Percentiles rank a stretch among this genome's conserved stretches.
Conservation (phyloP, 2,797 vertebrate genomes). For the Gymnothorax reevesii region DNA sequence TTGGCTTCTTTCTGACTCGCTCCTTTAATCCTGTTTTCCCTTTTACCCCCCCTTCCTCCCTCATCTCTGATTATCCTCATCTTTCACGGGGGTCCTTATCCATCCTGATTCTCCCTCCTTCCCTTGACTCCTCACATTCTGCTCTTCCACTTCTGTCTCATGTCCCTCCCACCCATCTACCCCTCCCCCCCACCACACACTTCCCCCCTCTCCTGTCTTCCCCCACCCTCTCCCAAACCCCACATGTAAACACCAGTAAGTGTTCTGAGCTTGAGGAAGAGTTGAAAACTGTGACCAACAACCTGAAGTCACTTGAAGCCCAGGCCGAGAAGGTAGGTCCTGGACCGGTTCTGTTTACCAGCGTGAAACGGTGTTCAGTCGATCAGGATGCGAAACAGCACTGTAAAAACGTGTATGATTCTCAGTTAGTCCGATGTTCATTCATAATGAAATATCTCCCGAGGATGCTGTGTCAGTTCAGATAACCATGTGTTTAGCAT, state of each 20-base stretch:
- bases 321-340: constrained; percentile 99
- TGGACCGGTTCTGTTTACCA: constrained; percentile 3
- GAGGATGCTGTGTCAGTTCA: not conserved
- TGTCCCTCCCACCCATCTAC: not conserved
- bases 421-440: not conserved
- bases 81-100: constrained; percentile 57
- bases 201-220: constrained; percentile 64
- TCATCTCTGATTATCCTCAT: constrained; percentile 7
- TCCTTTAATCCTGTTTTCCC: constrained; percentile 55
- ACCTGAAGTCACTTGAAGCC: constrained; percentile 99
- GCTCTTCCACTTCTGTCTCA: not conserved
- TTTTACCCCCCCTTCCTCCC: constrained; percentile 52
- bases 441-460: not conserved
- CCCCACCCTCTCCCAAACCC: constrained; percentile 58
- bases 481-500: not conserved
- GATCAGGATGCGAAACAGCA: not conserved
- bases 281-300: constrained; percentile 99
- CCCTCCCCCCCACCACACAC: constrained; percentile 19
- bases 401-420: not conserved
- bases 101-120: constrained; percentile 67
- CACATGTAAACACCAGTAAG: constrained; percentile 90
- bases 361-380: no score
- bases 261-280: constrained; percentile 99
- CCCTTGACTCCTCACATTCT: constrained; percentile 53
- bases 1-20: constrained; percentile 66